These are phyloP conservation scores for Catocala fraxini DNA, from an alignment of 2,888 invertebrate species.

Conservation along the genomic window DNA sequence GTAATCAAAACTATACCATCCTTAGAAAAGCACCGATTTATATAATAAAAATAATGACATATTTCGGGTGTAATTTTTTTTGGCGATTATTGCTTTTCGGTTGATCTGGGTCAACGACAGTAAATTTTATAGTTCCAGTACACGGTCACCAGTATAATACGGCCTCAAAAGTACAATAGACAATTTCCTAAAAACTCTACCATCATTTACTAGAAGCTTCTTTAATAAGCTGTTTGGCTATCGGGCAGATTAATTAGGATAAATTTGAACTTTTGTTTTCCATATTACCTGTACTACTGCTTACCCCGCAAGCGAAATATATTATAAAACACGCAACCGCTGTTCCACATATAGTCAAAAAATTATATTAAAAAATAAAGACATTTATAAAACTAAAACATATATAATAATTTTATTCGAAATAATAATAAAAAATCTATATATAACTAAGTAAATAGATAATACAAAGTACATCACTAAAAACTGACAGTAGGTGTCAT, in stretches of 20 bases:
- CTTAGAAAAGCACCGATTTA: neutral
- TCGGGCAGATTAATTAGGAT: neutral
- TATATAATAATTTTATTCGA: slow-evolving; percentile 60
- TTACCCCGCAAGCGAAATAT: slow-evolving; percentile 20
- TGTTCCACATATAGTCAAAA: slow-evolving; percentile 44
- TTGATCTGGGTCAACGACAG: too few species aligned
- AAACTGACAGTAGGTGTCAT: slow-evolving; percentile 29
- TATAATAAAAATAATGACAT: too few species aligned
- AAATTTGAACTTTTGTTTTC: neutral
- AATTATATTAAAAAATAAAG: slow-evolving; percentile 64
- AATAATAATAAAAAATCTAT: slow-evolving; percentile 58
- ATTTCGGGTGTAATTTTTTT: too few species aligned
- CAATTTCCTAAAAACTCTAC: too few species aligned
- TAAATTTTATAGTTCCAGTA: too few species aligned
- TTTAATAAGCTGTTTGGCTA: too few species aligned
- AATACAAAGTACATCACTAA: slow-evolving; percentile 66
- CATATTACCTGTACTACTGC: slow-evolving; percentile 9
- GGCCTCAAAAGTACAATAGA: too few species aligned
- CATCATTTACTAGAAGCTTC: too few species aligned
- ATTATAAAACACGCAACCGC: slow-evolving; percentile 29
- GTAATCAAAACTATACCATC: too few species aligned
- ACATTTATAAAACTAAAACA: slow-evolving; percentile 48
- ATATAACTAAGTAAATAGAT: slow-evolving; percentile 61
- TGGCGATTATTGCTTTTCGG: too few species aligned
- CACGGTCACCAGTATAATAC: too few species aligned